A percentile compares a stretch with the other conserved stretches of the same genome.
These are phyloP conservation scores for Heterotilapia buettikoferi DNA, from an alignment of 2,113 vertebrate species.

Conservation along the genomic window DNA sequence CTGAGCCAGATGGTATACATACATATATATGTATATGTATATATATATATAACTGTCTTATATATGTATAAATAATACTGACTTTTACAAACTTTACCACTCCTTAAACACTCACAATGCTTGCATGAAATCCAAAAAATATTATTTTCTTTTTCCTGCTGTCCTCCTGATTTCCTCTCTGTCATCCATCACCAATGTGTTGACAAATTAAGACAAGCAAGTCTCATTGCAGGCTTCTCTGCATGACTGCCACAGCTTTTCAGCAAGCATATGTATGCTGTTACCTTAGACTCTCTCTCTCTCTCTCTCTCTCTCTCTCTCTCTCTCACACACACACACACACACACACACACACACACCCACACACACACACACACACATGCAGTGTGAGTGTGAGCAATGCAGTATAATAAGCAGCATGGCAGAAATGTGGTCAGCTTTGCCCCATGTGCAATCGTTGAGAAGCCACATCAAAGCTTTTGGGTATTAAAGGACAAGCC, in stretches of 20 bases:
- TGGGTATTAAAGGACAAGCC: constrained; percentile 82
- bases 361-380: constrained; percentile 49
- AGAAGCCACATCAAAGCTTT: constrained; percentile 75
- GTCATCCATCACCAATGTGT: constrained; percentile 44
- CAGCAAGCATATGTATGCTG: constrained; percentile 7
- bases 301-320: background rate
- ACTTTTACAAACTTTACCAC: background rate
- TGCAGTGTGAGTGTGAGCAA: constrained; percentile 56
- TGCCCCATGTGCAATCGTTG: constrained; percentile 75
- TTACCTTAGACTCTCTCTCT: background rate
- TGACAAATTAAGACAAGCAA: constrained; percentile 70
- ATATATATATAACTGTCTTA: background rate
- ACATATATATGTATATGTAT: background rate
- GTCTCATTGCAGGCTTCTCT: constrained; percentile 54
- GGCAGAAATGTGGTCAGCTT: constrained; percentile 70
- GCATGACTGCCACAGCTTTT: constrained; percentile 46
- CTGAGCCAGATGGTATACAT: background rate
- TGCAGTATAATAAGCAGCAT: constrained; percentile 75
- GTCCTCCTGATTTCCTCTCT: background rate
- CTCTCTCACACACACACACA: background rate
- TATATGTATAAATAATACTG: background rate
- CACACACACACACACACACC: background rate
- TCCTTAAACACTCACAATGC: background rate
- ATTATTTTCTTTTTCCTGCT: background rate
- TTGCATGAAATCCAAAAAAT: background rate